Evolutionary conservation across 2,797 vertebrate species (phyloP).

Genomic region (Lophius americanus): DNA sequence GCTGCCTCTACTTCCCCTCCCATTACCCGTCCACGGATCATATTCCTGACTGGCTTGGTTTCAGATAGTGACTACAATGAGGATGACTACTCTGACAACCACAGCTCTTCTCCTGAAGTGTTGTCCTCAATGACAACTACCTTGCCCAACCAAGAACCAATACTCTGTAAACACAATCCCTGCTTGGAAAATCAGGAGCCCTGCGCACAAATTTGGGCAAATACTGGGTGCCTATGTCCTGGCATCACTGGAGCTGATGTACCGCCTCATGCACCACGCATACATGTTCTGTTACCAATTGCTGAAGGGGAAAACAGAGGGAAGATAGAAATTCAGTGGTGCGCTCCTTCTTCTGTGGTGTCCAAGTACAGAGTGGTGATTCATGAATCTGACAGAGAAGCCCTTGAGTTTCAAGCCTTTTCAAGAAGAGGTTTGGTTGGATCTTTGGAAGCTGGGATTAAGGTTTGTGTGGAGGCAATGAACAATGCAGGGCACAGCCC

Average conservation of each 20-base stretch:
- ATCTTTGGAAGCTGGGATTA: constrained; percentile 67
- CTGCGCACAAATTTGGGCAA: constrained; percentile 65
- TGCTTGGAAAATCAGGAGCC: constrained; percentile 82
- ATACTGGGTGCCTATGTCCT: constrained; percentile 76
- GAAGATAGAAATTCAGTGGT: constrained; percentile 81
- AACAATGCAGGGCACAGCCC: constrained; percentile 81
- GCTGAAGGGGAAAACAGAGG: constrained; percentile 45
- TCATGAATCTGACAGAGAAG: neutral
- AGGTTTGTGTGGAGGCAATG: constrained; percentile 83
- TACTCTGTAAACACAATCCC: constrained; percentile 74
- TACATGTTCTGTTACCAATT: constrained; percentile 60
- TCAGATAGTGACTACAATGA: constrained; percentile 6
- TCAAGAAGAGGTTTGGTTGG: constrained; percentile 64
- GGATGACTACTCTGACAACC: neutral
- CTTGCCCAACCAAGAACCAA: accelerated
- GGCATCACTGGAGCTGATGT: constrained; percentile 70
- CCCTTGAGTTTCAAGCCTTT: constrained; percentile 38
- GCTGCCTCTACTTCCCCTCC: constrained; percentile 52
- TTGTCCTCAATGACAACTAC: neutral
- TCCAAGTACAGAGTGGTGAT: constrained; percentile 75
- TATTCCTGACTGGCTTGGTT: constrained; percentile 6
- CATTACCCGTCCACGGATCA: constrained; percentile 46
- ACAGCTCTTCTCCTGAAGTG: neutral
- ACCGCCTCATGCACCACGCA: constrained; percentile 73
- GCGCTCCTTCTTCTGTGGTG: constrained; percentile 85